Conservation (phyloP, 2,113 vertebrate genomes). For the Toxotes jaculatrix region DNA sequence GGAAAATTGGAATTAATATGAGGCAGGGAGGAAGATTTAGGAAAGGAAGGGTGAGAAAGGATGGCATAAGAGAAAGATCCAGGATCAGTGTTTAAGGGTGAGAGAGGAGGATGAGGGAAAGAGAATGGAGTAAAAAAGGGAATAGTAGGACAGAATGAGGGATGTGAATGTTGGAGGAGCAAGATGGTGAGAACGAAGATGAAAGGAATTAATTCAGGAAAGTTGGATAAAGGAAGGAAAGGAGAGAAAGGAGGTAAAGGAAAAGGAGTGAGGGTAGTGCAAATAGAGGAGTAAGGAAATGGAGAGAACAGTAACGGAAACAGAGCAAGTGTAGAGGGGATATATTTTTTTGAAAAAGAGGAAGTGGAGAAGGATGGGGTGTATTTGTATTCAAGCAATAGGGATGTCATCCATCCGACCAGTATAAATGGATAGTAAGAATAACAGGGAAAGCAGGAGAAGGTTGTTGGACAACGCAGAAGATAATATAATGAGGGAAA, state of each 20-base stretch:
- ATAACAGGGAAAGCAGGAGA: slow-evolving; percentile 32
- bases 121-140: neutral
- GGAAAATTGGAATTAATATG: slow-evolving; percentile 18
- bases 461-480: neutral
- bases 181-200: neutral
- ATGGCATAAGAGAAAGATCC: slow-evolving; percentile 28
- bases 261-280: slow-evolving; percentile 36
- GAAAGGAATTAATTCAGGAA: slow-evolving; percentile 36
- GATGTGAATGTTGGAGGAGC: slow-evolving; percentile 8
- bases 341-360: slow-evolving; percentile 27
- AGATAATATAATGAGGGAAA: neutral
- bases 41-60: slow-evolving; percentile 10
- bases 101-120: neutral
- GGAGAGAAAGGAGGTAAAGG: slow-evolving; percentile 32
- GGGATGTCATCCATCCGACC: slow-evolving; percentile 59
- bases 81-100: slow-evolving; percentile 18
- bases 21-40: neutral
- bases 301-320: slow-evolving; percentile 37
- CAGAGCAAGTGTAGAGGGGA: slow-evolving; percentile 20
- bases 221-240: slow-evolving; percentile 36
- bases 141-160: neutral
- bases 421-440: slow-evolving; percentile 41
- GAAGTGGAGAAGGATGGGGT: slow-evolving; percentile 27
- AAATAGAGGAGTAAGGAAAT: slow-evolving; percentile 38
- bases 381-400: slow-evolving; percentile 44